phyloP scores from a whole-genome alignment of 2,888 invertebrate species.

The Ophioninae sp. region DNA sequence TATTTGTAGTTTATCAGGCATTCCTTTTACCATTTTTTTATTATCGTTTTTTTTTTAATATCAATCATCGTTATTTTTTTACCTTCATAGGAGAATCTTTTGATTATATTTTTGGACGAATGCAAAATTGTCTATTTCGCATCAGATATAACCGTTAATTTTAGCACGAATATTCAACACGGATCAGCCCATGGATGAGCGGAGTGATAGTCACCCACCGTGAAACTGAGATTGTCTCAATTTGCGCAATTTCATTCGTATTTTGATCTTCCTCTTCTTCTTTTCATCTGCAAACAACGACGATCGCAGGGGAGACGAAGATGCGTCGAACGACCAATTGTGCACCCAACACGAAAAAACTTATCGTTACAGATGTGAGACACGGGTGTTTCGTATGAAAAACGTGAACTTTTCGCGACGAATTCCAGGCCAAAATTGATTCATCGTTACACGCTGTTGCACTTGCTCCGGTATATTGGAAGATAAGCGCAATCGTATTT shows the following conservation, averaged over 20 bases:
- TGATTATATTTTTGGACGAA: not conserved
- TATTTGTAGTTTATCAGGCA: too few species aligned
- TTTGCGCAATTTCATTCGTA: not conserved
- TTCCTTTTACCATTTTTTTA: not conserved
- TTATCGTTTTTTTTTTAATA: not conserved
- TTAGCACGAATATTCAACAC: not conserved
- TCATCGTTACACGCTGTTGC: not conserved
- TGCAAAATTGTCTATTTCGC: not conserved
- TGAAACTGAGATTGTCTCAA: constrained; percentile 14
- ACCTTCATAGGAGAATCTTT: not conserved
- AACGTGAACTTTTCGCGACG: constrained; percentile 4
- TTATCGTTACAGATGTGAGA: constrained; percentile 1
- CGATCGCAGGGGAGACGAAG: constrained; percentile 35
- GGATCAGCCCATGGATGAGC: not conserved
- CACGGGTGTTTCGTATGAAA: not conserved
- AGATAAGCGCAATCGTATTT: not conserved
- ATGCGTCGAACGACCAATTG: constrained; percentile 56
- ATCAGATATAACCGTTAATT: not conserved
- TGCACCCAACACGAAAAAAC: constrained; percentile 20
- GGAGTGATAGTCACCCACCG: not conserved
- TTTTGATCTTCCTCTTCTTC: constrained; percentile 20
- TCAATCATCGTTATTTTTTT: not conserved
- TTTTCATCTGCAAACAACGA: constrained; percentile 3
- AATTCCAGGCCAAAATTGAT: constrained; percentile 4
- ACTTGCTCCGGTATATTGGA: not conserved